Evolutionary conservation across 92 coral and sea anemone species (phyloP).

Genomic region (Micromussa lordhowensis): DNA sequence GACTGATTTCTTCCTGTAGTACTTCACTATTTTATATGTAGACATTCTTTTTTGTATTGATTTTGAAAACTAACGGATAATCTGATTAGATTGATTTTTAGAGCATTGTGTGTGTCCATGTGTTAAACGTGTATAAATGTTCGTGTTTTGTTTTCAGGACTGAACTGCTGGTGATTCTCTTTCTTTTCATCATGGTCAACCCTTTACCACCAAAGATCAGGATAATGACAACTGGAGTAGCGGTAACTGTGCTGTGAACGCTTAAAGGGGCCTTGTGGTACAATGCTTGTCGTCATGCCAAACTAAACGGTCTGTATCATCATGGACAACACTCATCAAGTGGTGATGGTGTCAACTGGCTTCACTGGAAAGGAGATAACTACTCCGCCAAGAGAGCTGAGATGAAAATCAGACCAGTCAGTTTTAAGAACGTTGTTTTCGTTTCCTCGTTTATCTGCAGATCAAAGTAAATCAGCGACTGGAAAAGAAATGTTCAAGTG

Average conservation of each 20-base stretch:
- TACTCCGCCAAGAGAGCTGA: slow-evolving; percentile 51
- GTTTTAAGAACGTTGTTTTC: not conserved
- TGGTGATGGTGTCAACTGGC: slow-evolving; percentile 40
- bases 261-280: not conserved
- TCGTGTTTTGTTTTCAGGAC: not conserved
- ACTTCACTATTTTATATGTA: too few relatives aligned
- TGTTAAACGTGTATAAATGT: too few relatives aligned
- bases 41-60: too few relatives aligned
- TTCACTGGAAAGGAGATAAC: slow-evolving; percentile 19
- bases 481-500: too few relatives aligned
- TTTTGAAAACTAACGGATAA: too few relatives aligned
- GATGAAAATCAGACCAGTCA: slow-evolving; percentile 40
- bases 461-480: too few relatives aligned
- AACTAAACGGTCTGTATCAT: not conserved
- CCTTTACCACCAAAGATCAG: not conserved
- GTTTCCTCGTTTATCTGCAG: not conserved
- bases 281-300: not conserved
- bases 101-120: too few relatives aligned
- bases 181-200: not conserved
- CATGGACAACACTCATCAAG: not conserved
- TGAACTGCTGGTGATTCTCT: not conserved
- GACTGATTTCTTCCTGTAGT: too few relatives aligned
- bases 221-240: not conserved
- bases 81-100: too few relatives aligned
- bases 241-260: not conserved